A percentile compares a stretch with the other conserved stretches of the same genome.
phyloP scores from a whole-genome alignment of 2,113 vertebrate genomes.

The Meles meles region DNA sequence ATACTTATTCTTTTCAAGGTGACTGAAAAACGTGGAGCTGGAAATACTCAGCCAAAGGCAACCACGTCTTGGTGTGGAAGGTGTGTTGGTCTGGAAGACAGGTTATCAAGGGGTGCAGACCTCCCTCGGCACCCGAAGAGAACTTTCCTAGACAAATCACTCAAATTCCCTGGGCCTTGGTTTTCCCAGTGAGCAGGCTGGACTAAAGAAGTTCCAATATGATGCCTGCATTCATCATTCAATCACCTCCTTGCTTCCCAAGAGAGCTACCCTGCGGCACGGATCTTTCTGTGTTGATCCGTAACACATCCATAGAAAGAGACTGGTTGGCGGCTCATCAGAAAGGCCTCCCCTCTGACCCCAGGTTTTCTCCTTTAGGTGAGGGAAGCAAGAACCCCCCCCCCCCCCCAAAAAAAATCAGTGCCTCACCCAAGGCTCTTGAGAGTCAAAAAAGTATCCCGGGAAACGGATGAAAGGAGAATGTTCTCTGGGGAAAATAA shows the following conservation, averaged over 20 bases:
- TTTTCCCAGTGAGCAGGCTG: background rate
- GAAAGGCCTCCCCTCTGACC: background rate
- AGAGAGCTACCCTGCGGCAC: background rate
- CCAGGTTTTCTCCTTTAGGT: background rate
- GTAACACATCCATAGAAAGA: background rate
- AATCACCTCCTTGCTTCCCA: background rate
- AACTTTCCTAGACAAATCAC: background rate
- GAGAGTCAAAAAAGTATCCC: background rate
- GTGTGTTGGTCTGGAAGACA: background rate
- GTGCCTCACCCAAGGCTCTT: background rate
- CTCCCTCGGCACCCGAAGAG: background rate
- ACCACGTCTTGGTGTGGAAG: background rate
- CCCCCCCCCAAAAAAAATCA: background rate
- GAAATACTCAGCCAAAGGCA: background rate
- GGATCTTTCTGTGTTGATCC: background rate
- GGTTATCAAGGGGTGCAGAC: accelerated
- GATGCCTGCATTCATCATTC: background rate
- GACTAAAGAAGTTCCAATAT: background rate
- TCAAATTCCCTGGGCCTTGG: background rate
- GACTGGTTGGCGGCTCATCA: background rate
- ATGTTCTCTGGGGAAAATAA: background rate
- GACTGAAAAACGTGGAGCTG: background rate
- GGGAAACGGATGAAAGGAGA: background rate
- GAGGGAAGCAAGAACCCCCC: background rate
- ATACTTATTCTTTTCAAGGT: background rate